Evolutionary conservation across 2,888 invertebrate species (phyloP), one percentile per base, ranked within the genome.

Genomic region (Gandaritis pyraliata): DNA sequence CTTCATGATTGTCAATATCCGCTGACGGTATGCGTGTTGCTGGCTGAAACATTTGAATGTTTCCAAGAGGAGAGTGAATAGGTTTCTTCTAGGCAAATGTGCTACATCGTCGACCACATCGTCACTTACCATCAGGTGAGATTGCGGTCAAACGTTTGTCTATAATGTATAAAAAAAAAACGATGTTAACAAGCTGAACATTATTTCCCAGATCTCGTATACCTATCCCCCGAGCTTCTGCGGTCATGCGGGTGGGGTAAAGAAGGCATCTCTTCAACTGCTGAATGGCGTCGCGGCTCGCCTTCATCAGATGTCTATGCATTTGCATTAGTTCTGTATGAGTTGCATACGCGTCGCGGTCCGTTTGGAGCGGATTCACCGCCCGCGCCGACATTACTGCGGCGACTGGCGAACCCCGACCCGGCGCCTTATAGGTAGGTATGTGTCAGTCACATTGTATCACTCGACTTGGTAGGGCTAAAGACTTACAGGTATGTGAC

Each of bases 281-380:
- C 76, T 76, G 79, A 93, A 83, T 64, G 83, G 72, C 72, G 85
- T 68, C 71, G 80, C 64, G 96, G 95, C 0, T 93, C 94, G 0
- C 96, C 96, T 72, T 95, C 95, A 72, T 97, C 96, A 0, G 97
- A 97, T 81, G 94, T 96, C 41, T 97, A 97, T 82, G 96, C 97
- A 0, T 98, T 98, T 82, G 96, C 95, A 0, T 95, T 98, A 51
- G 95, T 98, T 52, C 90, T 98, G 48, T 98, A 97, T 82, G 98
- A 98, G 87, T 93, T 98, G 70, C 96, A 98, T 80, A 95, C 96
- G 12, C 92, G 98, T 0, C 94, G 95, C 64, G 98, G 98, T 0
- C 98, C 98, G 0, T 98, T 96, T 78, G 97, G 97, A 0, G 93
- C 93, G 12, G 95, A 94, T 70, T 92, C 96, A 1, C 94, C 95